Percentiles rank a stretch among this genome's conserved stretches.
Evolutionary conservation across 2,888 invertebrate genomes (phyloP).

Genomic region (Acanthacorydalis orientalis): DNA sequence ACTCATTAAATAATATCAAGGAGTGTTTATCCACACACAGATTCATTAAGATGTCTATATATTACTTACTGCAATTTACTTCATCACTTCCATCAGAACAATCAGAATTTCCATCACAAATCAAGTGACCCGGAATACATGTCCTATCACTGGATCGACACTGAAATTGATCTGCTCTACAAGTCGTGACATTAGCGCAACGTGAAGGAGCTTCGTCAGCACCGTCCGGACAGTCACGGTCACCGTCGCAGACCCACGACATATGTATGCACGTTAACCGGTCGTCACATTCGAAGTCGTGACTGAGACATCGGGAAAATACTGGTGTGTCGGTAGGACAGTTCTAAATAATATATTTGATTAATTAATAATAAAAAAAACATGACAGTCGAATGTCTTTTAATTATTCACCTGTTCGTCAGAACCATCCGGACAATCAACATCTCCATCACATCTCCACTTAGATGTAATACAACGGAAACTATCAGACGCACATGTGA

Average conservation of each 20-base stretch:
- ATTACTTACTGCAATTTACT: constrained; percentile 53
- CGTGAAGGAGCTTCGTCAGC: constrained; percentile 55
- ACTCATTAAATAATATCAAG: background rate
- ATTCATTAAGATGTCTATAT: too few species aligned
- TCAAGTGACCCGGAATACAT: constrained; percentile 64
- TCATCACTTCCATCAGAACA: constrained; percentile 80
- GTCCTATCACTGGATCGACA: constrained; percentile 49
- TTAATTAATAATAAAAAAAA: background rate
- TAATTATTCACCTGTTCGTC: constrained; percentile 53
- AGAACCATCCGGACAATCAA: constrained; percentile 66
- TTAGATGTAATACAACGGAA: constrained; percentile 54
- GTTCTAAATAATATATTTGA: constrained; percentile 29
- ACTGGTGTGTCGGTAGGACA: constrained; percentile 34
- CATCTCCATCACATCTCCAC: constrained; percentile 80
- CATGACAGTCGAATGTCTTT: too few species aligned
- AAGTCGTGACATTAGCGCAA: constrained; percentile 60
- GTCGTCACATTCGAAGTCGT: constrained; percentile 68
- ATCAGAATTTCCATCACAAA: constrained; percentile 67
- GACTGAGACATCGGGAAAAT: constrained; percentile 46
- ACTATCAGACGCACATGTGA: constrained; percentile 51
- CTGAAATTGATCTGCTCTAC: constrained; percentile 73
- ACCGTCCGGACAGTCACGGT: constrained; percentile 66
- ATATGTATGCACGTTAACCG: constrained; percentile 63
- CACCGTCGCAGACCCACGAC: constrained; percentile 74
- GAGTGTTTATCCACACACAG: too few species aligned